Base-by-base conservation (phyloP, 2,888 invertebrate genomes). In the Clanis bilineata region DNA sequence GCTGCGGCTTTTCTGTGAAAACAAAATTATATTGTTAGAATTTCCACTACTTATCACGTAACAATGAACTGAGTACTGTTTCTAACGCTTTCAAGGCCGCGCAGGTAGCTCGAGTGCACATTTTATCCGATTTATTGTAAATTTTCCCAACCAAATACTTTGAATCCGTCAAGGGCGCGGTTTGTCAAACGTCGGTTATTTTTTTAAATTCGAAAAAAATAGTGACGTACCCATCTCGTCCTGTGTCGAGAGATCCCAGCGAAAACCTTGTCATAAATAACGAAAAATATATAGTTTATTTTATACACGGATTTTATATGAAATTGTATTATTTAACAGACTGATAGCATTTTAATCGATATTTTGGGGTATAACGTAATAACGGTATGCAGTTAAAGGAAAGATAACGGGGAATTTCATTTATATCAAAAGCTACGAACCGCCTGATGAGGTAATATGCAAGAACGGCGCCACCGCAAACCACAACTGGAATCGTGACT, bases 1-100 rank as follows among this genome's bases (percentile, higher is more conserved):
- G 93, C 93, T 93, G 94, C 94, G 93, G 94, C 93, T 92, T 94
- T 95, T 88, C 95, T 95, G 93, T 63, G 94, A 71, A 71, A 59
- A 69, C 63, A 60, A 64, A 55, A 43, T 64, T 39, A 21, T 38
- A 54, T 56, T 54, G 12, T 22, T 43, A 43, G 10, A 22, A 47
- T 58, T 61, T 28, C 47, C 56, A 56, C 25, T 41, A 67, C 66
- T 65, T 62, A 59, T 66, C 39, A 9, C 44, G 60, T 25, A 61
- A n/a, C 57, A 61, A 55, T 54, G 5, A 58, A 70, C 58, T 70
- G 65, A 67, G 68, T 59, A 65, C 69, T 25, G 62, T 71, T 76
- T 78, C 90, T 90, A 85, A 91, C 91, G 89, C 87, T 83, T 90
- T 91, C 63, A 91, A 83, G 58, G 90, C 91, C 58, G 90, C 88